Conservation (phyloP, 2,797 vertebrate genomes). For the Enteromius treurensis region DNA sequence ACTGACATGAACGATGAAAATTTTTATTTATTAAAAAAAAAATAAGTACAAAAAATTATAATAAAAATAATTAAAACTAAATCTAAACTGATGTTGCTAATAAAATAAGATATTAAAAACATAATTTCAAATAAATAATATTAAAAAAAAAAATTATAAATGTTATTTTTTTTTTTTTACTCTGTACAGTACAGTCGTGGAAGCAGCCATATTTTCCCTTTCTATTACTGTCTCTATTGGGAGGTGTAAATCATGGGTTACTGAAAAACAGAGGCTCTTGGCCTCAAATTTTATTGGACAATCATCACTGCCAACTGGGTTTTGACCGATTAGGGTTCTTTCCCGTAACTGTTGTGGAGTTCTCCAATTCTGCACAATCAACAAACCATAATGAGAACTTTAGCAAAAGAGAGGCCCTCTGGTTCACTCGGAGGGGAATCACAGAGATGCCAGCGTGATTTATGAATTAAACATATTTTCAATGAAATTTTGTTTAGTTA, state of each 20-base stretch:
- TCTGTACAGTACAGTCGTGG: conserved; percentile 36
- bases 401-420: conserved; percentile 61
- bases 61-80: not conserved
- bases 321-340: conserved; percentile 63
- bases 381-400: conserved; percentile 68
- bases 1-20: not conserved
- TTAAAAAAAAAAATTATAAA: no score
- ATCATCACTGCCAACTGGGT: conserved; percentile 55
- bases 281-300: conserved; percentile 55
- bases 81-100: not conserved
- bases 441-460: conserved; percentile 62
- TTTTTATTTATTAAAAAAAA: not conserved
- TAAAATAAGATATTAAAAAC: not conserved
- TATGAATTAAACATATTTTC: conserved; percentile 65
- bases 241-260: conserved; percentile 63
- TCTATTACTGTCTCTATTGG: conserved; percentile 51
- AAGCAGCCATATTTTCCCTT: conserved; percentile 39
- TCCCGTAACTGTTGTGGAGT: conserved; percentile 61
- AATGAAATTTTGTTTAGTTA: conserved; percentile 59
- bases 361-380: conserved; percentile 62
- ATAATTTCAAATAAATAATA: not conserved
- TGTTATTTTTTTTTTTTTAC: no score
- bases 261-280: conserved; percentile 49
- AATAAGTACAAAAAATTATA: no score
- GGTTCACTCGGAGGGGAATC: conserved; percentile 61